Percentiles rank a stretch among this genome's conserved stretches.
These are phyloP conservation scores for Brachyptera putata DNA, from an alignment of 2,888 invertebrate species.

Conservation along the genomic window DNA sequence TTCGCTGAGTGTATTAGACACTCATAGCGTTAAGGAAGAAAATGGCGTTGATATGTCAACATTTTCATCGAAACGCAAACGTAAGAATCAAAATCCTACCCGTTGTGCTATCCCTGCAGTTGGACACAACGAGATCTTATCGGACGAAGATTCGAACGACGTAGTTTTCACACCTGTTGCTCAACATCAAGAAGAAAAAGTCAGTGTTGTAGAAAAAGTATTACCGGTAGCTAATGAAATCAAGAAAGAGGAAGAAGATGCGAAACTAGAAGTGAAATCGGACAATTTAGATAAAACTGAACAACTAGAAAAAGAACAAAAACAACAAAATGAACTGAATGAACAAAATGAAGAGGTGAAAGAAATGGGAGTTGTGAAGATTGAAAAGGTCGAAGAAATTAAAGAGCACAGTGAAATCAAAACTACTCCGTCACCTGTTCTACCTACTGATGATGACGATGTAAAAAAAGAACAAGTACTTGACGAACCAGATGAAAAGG, in stretches of 20 bases:
- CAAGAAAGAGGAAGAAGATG: not conserved
- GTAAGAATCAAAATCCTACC: conserved; percentile 85
- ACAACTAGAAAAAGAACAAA: conserved; percentile 45
- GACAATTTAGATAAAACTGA: conserved; percentile 37
- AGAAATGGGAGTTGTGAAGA: not conserved
- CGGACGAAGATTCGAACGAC: conserved; percentile 59
- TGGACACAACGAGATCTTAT: conserved; percentile 48
- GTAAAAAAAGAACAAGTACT: conserved; percentile 33
- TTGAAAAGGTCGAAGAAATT: conserved; percentile 10
- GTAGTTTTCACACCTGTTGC: conserved; percentile 44
- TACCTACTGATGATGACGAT: not conserved
- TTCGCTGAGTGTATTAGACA: conserved; percentile 53
- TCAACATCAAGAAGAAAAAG: conserved; percentile 42
- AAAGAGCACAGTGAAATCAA: not conserved
- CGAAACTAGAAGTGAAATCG: conserved; percentile 26
- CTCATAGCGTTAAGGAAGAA: conserved; percentile 51
- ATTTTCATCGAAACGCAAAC: conserved; percentile 62
- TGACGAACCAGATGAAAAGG: conserved; percentile 40
- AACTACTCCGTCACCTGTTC: not conserved
- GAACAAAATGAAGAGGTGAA: conserved; percentile 7
- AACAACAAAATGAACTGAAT: conserved; percentile 34
- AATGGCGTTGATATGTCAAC: conserved; percentile 42
- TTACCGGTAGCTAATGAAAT: not conserved
- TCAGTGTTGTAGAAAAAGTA: conserved; percentile 26
- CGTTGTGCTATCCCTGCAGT: conserved; percentile 62